Evolutionary conservation across 2,888 invertebrate species (phyloP).

Genomic region (Aphodius granarius): DNA sequence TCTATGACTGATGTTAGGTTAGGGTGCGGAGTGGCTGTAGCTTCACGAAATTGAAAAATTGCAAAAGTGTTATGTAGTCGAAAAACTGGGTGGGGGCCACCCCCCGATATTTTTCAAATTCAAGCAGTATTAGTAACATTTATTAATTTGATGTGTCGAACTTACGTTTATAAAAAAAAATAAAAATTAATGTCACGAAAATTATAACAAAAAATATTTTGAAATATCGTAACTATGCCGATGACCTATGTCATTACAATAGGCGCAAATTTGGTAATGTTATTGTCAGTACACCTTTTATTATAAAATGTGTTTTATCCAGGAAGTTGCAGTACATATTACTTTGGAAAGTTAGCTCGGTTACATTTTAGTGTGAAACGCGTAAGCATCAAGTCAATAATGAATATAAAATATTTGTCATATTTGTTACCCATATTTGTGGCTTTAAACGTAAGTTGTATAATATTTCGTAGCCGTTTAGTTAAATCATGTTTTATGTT

Average conservation of each 20-base stretch:
- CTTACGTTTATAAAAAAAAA: too few relatives aligned
- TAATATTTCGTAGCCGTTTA: background rate
- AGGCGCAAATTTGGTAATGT: background rate
- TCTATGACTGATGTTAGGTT: too few relatives aligned
- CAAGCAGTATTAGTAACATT: too few relatives aligned
- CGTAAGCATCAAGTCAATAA: background rate
- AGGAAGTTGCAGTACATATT: background rate
- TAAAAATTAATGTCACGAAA: background rate
- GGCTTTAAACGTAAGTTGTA: background rate
- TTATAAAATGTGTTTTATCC: background rate
- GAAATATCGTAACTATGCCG: background rate
- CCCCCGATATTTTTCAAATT: too few relatives aligned
- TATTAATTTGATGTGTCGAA: too few relatives aligned
- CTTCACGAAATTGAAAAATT: too few relatives aligned
- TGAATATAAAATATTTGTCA: background rate
- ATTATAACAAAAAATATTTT: background rate
- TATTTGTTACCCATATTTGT: background rate
- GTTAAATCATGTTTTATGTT: background rate
- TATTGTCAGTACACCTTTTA: background rate
- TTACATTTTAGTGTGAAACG: conserved; percentile 3
- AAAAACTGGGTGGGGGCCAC: too few relatives aligned
- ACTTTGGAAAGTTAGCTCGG: background rate
- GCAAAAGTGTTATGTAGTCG: too few relatives aligned
- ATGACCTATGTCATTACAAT: background rate
- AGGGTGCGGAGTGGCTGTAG: too few relatives aligned